Percentiles rank a stretch among this genome's conserved stretches.
These are phyloP conservation scores for Agrotis segetum DNA, from an alignment of 2,888 invertebrate species.

Conservation along the genomic window DNA sequence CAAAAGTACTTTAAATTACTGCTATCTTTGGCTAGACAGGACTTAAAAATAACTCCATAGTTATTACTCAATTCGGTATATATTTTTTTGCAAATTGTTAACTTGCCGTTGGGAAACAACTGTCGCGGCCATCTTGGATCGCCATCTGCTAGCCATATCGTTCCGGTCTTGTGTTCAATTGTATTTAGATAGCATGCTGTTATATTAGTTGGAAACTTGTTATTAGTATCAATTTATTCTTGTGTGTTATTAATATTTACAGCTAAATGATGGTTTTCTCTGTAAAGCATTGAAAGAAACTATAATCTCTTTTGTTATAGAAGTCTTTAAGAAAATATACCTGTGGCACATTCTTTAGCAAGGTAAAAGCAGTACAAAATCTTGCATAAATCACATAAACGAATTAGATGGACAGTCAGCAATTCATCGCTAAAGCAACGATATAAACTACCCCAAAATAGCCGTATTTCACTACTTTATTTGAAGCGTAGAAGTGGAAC, in stretches of 20 bases:
- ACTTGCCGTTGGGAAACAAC: slow-evolving; percentile 45
- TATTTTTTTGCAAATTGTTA: slow-evolving; percentile 44
- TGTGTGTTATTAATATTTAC: slow-evolving; percentile 12
- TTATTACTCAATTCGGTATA: slow-evolving; percentile 50
- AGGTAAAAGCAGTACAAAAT: not conserved
- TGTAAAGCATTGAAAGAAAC: not conserved
- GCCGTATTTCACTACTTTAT: too few relatives aligned
- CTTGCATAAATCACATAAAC: not conserved
- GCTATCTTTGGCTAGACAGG: slow-evolving; percentile 28
- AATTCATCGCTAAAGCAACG: not conserved
- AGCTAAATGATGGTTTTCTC: not conserved
- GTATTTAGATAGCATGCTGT: slow-evolving; percentile 32
- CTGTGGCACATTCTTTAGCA: not conserved
- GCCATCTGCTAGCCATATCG: slow-evolving; percentile 57
- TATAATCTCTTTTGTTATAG: not conserved
- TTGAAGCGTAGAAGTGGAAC: too few relatives aligned
- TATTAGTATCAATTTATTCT: slow-evolving; percentile 33
- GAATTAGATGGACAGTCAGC: not conserved
- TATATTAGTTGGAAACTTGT: slow-evolving; percentile 27
- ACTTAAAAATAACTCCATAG: slow-evolving; percentile 12
- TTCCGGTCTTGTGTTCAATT: slow-evolving; percentile 42
- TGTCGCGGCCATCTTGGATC: slow-evolving; percentile 58
- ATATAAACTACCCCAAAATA: too few relatives aligned
- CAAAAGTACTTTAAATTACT: slow-evolving; percentile 45
- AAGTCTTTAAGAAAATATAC: not conserved